A percentile compares a stretch with the other conserved stretches of the same genome.
These are phyloP conservation scores for Cyclophora punctaria DNA, from an alignment of 2,888 invertebrate genomes.

Conservation along the genomic window DNA sequence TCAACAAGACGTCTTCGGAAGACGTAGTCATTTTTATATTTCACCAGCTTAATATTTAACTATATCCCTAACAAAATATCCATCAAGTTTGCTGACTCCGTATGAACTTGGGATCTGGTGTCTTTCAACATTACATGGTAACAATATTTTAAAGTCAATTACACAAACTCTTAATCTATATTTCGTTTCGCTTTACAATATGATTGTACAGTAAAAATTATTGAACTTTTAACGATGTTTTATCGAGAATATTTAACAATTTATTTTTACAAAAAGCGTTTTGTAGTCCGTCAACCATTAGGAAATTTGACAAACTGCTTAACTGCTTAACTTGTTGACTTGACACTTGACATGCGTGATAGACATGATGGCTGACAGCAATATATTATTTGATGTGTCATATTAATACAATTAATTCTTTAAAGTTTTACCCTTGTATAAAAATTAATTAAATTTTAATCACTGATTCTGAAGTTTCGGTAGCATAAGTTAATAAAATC, in stretches of 20 bases:
- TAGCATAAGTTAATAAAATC: too few species aligned
- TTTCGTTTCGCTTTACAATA: background rate
- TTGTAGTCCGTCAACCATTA: slow-evolving; percentile 54
- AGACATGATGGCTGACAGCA: too few species aligned
- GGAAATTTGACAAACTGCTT: slow-evolving; percentile 50
- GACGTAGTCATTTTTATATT: slow-evolving; percentile 82
- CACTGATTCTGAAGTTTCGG: too few species aligned
- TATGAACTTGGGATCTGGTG: background rate
- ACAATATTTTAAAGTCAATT: background rate
- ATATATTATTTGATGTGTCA: too few species aligned
- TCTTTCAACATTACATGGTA: background rate
- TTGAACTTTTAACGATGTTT: slow-evolving; percentile 17
- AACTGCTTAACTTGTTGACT: slow-evolving; percentile 6
- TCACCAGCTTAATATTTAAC: background rate
- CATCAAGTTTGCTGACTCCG: too few species aligned
- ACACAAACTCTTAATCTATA: too few species aligned
- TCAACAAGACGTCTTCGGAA: slow-evolving; percentile 95
- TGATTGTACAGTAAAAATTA: slow-evolving; percentile 11
- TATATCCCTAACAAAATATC: background rate
- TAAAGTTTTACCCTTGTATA: too few species aligned
- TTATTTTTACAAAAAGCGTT: slow-evolving; percentile 50
- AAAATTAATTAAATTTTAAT: too few species aligned
- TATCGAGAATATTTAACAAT: slow-evolving; percentile 39
- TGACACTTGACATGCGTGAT: too few species aligned
- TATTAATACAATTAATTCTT: too few species aligned